Evolutionary conservation across 1,140 invertebrate genomes (phyloP), one percentile per base, ranked within the genome.

Genomic region (Zaprionus capensis): DNA sequence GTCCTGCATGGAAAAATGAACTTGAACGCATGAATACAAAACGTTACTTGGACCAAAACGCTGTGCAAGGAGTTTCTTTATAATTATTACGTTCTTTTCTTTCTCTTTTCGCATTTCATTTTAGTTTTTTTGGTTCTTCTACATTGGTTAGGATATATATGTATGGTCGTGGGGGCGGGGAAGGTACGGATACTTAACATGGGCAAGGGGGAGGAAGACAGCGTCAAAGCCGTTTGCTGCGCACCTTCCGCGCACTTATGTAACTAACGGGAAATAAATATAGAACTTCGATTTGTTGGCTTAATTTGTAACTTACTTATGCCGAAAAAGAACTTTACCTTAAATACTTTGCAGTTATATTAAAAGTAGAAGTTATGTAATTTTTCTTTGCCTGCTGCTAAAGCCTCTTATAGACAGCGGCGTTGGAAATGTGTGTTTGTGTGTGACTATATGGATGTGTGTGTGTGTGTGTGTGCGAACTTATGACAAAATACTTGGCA

Each of bases 21-120:
- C 91, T 92, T 92, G 87, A 92, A 92, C 91, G 91, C 91, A 92
- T 92, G 91, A 92, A 92, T 92, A 92, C 85, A 90, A 90, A 82
- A 90, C 86, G 85, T 81, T 91, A 90, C 86, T 85, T 78, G 72
- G 67, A 88, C 82, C 85, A 75, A 84, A 79, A 77, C 73, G 86
- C 71, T 75, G 85, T 90, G 85, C 85, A 91, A 71, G 81, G 62
- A 78, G 85, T 78, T 84, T 77, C 51, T 65, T 75, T 87, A 62
- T 72, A 41, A 73, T 77, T 57, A 62, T 67, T 68, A 73, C 70
- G 36, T 73, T 65, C 76, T 56, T 78, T 81, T 81, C 64, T 80
- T 36, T 62, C 28, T 24, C 51, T 70, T 55, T 65, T 20, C n/a
- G 7, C 12, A 26, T 82, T 56, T 64, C 78, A 73, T 69, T 63